These are phyloP conservation scores for Semotilus atromaculatus DNA, from an alignment of 2,797 vertebrate genomes.

Conservation along the genomic window DNA sequence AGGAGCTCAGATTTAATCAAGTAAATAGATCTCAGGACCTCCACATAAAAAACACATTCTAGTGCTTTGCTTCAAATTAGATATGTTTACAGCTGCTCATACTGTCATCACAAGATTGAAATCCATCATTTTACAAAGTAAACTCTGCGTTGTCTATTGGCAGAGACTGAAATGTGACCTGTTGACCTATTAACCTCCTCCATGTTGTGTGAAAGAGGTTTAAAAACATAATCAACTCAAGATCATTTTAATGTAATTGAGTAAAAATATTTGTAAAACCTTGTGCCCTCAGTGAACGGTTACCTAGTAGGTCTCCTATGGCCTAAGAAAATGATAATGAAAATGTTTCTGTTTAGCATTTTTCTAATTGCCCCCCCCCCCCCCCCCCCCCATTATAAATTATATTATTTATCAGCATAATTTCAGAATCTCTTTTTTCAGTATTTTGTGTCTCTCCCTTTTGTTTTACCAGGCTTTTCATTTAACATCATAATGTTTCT, in stretches of 20 bases:
- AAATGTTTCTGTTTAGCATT: neutral
- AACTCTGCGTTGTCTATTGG: slow-evolving; percentile 21
- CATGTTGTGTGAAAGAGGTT: slow-evolving; percentile 41
- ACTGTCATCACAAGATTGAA: slow-evolving; percentile 40
- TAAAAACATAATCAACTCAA: slow-evolving; percentile 16
- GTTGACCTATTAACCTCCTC: slow-evolving; percentile 48
- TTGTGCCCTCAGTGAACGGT: neutral
- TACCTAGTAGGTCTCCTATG: neutral
- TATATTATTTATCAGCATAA: neutral
- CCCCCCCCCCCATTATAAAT: neutral
- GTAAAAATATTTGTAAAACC: slow-evolving; percentile 3
- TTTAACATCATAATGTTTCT: neutral
- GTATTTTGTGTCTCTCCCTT: neutral
- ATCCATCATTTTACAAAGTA: slow-evolving; percentile 43
- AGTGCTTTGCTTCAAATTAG: slow-evolving; percentile 39
- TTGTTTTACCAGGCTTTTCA: neutral
- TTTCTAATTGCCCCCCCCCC: neutral
- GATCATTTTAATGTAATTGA: slow-evolving; percentile 12
- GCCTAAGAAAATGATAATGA: neutral
- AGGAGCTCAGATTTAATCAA: slow-evolving; percentile 55
- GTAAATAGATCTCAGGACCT: slow-evolving; percentile 45
- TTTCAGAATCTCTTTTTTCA: neutral
- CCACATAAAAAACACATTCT: slow-evolving; percentile 32
- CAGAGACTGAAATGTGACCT: slow-evolving; percentile 51
- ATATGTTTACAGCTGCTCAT: slow-evolving; percentile 34